Evolutionary conservation across 2,888 invertebrate species (phyloP).

Genomic region (Andricus curvator): DNA sequence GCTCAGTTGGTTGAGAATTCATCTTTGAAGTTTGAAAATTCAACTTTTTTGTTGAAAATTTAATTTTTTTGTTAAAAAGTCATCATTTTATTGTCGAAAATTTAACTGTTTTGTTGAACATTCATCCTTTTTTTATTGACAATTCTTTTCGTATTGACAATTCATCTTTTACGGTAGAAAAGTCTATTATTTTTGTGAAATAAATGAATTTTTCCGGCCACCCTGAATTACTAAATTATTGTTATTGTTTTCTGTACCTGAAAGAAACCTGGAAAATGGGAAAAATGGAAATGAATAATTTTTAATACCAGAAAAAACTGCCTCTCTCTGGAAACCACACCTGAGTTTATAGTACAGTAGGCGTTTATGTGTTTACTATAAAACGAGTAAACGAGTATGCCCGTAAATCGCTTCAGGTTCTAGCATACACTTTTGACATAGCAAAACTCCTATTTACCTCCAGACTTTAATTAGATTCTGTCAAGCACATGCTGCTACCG

Average conservation of each 20-base stretch:
- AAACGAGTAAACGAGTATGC: background rate
- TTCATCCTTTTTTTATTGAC: too few species aligned
- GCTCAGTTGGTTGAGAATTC: too few species aligned
- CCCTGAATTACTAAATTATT: too few species aligned
- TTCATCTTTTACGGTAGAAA: too few species aligned
- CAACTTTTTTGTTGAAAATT: too few species aligned
- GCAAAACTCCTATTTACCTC: background rate
- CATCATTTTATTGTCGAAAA: too few species aligned
- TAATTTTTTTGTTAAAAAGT: too few species aligned
- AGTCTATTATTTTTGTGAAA: too few species aligned
- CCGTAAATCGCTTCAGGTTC: background rate
- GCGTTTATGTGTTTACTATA: background rate
- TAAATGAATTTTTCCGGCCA: too few species aligned
- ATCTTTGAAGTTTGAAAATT: too few species aligned
- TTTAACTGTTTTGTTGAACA: too few species aligned
- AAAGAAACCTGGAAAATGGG: background rate
- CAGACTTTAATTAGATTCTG: conserved; percentile 27
- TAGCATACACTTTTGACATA: conserved; percentile 13
- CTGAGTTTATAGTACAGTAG: background rate
- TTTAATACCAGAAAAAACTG: background rate
- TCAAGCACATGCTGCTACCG: conserved; percentile 14
- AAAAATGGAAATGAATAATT: conserved; percentile 10
- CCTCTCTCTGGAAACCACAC: background rate
- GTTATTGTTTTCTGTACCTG: background rate
- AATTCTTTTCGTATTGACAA: too few species aligned